These are phyloP conservation scores for Argyra leucocephala DNA, from an alignment of 2,888 invertebrate genomes.

Conservation along the genomic window DNA sequence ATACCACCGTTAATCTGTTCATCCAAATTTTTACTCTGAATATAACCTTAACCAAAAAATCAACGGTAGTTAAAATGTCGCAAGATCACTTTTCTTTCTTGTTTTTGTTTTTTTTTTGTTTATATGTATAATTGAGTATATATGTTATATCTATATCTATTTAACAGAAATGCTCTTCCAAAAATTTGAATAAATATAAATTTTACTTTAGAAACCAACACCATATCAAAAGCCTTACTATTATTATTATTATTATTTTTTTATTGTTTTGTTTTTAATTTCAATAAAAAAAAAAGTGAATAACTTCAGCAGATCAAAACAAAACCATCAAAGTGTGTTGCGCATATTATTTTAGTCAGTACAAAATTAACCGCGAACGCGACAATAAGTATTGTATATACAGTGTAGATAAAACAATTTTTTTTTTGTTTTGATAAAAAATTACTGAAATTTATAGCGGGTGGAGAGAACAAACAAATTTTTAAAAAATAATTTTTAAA, in stretches of 20 bases:
- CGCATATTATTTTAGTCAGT: background rate
- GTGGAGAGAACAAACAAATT: too few species aligned
- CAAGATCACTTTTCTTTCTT: background rate
- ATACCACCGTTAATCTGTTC: background rate
- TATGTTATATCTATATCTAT: background rate
- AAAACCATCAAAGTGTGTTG: background rate
- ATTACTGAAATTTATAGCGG: too few species aligned
- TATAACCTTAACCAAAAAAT: background rate
- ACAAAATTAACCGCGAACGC: conserved; percentile 3
- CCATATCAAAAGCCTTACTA: background rate
- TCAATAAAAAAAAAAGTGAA: background rate
- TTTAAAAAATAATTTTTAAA: too few species aligned
- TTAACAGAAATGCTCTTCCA: too few species aligned
- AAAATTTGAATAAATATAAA: too few species aligned
- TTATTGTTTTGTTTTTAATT: background rate
- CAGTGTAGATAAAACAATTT: too few species aligned
- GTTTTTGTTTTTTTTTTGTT: too few species aligned
- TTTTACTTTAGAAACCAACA: background rate
- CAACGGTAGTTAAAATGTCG: background rate
- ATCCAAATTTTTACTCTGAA: background rate
- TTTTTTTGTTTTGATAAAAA: too few species aligned
- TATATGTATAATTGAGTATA: background rate
- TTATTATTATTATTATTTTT: background rate
- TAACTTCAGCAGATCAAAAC: background rate
- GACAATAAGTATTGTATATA: background rate